Conservation (phyloP, 64 coral and sea anemone species). For the Montipora sp. region DNA sequence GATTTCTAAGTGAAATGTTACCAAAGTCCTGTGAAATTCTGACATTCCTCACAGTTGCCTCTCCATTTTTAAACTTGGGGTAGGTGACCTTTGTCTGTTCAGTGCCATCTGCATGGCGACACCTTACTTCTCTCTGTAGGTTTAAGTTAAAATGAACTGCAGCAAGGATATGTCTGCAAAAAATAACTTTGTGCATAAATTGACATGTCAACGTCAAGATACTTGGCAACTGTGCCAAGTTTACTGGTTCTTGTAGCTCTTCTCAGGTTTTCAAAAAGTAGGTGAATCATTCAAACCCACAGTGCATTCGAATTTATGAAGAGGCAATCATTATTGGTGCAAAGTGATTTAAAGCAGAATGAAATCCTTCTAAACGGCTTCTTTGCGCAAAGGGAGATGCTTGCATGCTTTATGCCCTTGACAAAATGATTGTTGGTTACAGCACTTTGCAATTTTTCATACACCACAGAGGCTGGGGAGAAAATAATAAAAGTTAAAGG, state of each 20-base stretch:
- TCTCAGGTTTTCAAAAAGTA: not conserved
- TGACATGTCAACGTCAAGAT: no score
- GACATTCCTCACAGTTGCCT: constrained; percentile 42
- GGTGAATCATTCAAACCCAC: not conserved
- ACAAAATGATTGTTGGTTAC: not conserved
- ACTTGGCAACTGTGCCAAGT: not conserved
- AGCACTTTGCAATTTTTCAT: constrained; percentile 6
- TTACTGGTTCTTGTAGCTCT: not conserved
- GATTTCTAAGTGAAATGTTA: not conserved
- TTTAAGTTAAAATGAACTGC: constrained; percentile 32
- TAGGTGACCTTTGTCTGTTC: constrained; percentile 21
- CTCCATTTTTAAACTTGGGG: no score
- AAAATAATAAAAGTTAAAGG: no score
- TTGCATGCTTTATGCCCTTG: not conserved
- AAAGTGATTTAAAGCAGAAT: not conserved
- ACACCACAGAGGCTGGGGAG: not conserved
- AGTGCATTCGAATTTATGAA: constrained; percentile 8
- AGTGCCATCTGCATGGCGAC: not conserved
- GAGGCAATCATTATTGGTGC: constrained; percentile 17
- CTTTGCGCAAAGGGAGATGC: not conserved
- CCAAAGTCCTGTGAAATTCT: constrained; percentile 13
- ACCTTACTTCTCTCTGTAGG: not conserved
- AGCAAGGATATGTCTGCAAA: constrained; percentile 47
- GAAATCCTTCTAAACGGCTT: not conserved
- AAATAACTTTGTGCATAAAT: not conserved